Conservation (phyloP, 2,888 invertebrate genomes). For the Xestoiulus laeticollis region DNA sequence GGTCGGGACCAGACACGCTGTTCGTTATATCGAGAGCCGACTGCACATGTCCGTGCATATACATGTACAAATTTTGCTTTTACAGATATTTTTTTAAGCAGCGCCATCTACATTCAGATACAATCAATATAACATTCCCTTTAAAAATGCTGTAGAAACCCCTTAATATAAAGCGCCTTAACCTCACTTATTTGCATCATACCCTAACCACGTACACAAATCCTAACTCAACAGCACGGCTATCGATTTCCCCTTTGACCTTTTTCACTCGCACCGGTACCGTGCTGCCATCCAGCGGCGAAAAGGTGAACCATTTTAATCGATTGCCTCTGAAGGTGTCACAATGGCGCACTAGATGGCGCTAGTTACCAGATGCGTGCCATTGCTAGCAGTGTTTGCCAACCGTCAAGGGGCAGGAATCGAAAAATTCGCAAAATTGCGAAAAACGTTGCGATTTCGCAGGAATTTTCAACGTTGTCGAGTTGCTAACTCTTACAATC, state of each 20-base stretch:
- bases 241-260: neutral
- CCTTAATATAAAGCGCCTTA: neutral
- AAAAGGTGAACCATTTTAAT: neutral
- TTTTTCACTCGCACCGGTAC: neutral
- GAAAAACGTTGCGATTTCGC: neutral
- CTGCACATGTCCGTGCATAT: too few species aligned
- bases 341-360: neutral
- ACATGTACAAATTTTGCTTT: too few species aligned
- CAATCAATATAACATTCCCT: too few species aligned
- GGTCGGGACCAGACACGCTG: too few species aligned
- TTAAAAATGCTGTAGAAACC: too few species aligned
- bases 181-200: neutral
- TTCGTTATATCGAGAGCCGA: too few species aligned
- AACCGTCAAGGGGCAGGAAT: neutral
- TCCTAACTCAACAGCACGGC: neutral
- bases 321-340: too few species aligned
- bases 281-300: neutral
- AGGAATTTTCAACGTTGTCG: neutral
- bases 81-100: too few species aligned
- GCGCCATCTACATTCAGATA: too few species aligned
- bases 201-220: neutral
- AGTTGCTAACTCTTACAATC: too few species aligned
- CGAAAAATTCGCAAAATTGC: neutral
- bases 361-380: neutral
- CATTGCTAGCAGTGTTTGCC: neutral